Evolutionary conservation across 2,797 vertebrate genomes (phyloP).

Genomic region (Uromys caudimaculatus): DNA sequence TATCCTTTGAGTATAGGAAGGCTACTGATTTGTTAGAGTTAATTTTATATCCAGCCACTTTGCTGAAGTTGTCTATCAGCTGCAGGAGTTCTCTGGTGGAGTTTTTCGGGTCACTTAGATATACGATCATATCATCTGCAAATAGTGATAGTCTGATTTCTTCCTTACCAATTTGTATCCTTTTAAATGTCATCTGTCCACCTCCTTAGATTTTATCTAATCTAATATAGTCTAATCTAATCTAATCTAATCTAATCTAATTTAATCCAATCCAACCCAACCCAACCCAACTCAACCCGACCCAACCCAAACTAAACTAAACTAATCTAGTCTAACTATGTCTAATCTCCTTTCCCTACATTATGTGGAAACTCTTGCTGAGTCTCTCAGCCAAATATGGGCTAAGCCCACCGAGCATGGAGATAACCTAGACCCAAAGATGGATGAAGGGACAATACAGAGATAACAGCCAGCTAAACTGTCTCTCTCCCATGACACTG

Average conservation of each 20-base stretch:
- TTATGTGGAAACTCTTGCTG: neutral
- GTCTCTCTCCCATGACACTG: neutral
- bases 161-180: too few species aligned
- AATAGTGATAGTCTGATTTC: too few species aligned
- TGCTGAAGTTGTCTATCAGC: too few species aligned
- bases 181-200: conserved; percentile 47
- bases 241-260: neutral
- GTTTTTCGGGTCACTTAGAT: too few species aligned
- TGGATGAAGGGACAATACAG: neutral
- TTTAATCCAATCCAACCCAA: neutral
- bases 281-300: neutral
- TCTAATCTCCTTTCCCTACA: neutral
- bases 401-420: neutral
- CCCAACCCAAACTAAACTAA: neutral
- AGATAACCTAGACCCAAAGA: neutral
- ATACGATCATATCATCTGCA: too few species aligned
- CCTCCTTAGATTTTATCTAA: neutral
- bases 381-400: neutral
- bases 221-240: neutral
- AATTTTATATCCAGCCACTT: too few species aligned
- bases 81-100: too few species aligned
- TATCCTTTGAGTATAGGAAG: too few species aligned
- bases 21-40: too few species aligned
- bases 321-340: neutral
- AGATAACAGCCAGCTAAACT: neutral